These are phyloP conservation scores for Otus sunia DNA, from an alignment of 2,113 vertebrate genomes.

Conservation along the genomic window DNA sequence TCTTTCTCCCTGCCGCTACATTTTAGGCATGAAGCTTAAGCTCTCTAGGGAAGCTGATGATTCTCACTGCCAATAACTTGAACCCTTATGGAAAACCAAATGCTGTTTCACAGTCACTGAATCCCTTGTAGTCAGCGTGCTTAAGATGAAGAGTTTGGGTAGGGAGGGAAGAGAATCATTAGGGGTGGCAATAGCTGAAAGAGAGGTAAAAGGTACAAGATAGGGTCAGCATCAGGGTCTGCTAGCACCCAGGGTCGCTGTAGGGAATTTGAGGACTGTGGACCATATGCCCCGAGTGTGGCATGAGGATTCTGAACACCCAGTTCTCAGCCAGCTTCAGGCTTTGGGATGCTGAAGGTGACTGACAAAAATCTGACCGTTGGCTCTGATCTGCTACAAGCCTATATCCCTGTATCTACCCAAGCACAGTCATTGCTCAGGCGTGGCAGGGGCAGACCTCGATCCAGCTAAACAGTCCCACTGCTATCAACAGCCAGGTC, in stretches of 20 bases:
- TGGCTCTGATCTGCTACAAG: not conserved
- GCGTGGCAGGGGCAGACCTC: not conserved
- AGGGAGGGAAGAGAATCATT: not conserved
- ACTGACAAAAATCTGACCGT: not conserved
- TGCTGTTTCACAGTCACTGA: rapidly evolving
- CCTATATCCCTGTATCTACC: rapidly evolving
- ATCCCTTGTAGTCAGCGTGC: not conserved
- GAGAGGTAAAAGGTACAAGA: not conserved
- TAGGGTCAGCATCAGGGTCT: not conserved
- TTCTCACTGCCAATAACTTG: not conserved
- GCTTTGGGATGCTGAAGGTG: not conserved
- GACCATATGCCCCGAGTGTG: not conserved
- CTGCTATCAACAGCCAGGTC: not conserved
- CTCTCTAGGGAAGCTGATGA: not conserved
- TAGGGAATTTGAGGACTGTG: not conserved
- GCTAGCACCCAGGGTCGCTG: not conserved
- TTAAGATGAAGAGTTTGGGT: not conserved
- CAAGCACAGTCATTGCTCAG: not conserved
- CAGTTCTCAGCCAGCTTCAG: not conserved
- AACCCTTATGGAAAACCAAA: not conserved
- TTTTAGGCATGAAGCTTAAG: not conserved
- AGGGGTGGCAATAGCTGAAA: not conserved
- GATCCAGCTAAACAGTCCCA: not conserved
- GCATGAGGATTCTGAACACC: not conserved
- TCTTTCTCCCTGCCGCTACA: not conserved